Percentiles rank a stretch among this genome's conserved stretches.
Evolutionary conservation across 2,888 invertebrate genomes (phyloP).

Genomic region (Torymus tubicola): DNA sequence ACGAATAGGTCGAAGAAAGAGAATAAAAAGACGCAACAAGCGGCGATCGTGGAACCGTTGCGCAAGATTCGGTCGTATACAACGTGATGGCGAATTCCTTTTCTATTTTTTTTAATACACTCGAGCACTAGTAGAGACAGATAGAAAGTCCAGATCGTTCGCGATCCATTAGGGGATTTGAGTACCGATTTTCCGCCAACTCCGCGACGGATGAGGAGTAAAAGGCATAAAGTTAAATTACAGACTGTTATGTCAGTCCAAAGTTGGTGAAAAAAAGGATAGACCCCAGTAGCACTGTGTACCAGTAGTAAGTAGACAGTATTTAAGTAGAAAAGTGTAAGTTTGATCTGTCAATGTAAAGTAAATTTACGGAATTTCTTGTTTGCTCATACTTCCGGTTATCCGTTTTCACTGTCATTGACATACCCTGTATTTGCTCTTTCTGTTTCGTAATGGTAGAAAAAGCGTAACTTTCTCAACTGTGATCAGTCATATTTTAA

Average conservation of each 20-base stretch:
- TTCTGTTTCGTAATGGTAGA: conserved; percentile 10
- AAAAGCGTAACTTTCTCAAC: conserved; percentile 14
- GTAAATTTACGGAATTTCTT: conserved; percentile 19
- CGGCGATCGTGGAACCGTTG: conserved; percentile 1
- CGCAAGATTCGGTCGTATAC: not conserved
- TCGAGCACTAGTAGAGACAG: too few species aligned
- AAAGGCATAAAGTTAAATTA: not conserved
- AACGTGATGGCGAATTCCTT: conserved; percentile 8
- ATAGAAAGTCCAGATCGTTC: conserved; percentile 32
- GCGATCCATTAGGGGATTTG: conserved; percentile 20
- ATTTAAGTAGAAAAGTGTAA: conserved; percentile 9
- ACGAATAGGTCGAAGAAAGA: not conserved
- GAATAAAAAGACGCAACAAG: conserved; percentile 1
- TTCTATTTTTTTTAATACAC: not conserved
- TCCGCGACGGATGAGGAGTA: not conserved
- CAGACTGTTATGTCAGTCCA: conserved; percentile 1
- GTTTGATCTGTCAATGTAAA: conserved; percentile 15
- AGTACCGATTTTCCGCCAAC: conserved; percentile 13
- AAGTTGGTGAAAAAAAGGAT: not conserved
- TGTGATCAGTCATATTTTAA: not conserved
- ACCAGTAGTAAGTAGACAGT: not conserved
- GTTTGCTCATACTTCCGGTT: conserved; percentile 21
- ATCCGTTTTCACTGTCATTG: conserved; percentile 40
- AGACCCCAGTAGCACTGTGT: too few species aligned
- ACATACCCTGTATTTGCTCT: conserved; percentile 5